Percentiles rank a stretch among this genome's conserved stretches.
phyloP scores from a whole-genome alignment of 2,113 vertebrate species.

The Scomber japonicus region DNA sequence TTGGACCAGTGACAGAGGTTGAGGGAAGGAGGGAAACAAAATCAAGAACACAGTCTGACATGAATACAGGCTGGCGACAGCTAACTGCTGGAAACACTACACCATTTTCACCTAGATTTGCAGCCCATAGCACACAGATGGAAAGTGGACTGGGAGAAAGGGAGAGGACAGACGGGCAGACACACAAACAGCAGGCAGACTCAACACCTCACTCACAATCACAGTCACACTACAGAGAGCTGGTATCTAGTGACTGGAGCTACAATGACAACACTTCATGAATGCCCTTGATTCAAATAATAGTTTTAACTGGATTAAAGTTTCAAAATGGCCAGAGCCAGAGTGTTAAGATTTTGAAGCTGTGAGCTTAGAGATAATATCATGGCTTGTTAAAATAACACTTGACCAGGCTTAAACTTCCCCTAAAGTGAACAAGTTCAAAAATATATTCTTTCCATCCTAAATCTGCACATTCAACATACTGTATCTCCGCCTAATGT shows the following conservation, averaged over 20 bases:
- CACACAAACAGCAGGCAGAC: conserved; percentile 71
- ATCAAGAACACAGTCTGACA: conserved; percentile 71
- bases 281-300: conserved; percentile 43
- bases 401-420: conserved; percentile 40
- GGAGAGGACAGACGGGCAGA: conserved; percentile 67
- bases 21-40: conserved; percentile 47
- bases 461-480: conserved; percentile 4
- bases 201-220: conserved; percentile 71
- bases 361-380: conserved; percentile 55
- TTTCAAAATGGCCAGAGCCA: background rate
- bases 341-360: conserved; percentile 3
- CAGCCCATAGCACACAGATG: conserved; percentile 76
- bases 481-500: background rate
- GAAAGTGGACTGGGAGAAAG: conserved; percentile 76
- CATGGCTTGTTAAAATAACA: conserved; percentile 53
- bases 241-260: conserved; percentile 47
- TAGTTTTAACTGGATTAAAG: background rate
- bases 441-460: conserved; percentile 11
- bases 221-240: conserved; percentile 66
- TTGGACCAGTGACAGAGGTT: conserved; percentile 80
- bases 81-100: conserved; percentile 77
- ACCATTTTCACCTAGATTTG: conserved; percentile 88
- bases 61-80: conserved; percentile 82
- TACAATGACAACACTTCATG: conserved; percentile 45
- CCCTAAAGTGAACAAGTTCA: conserved; percentile 59